A percentile compares a stretch with the other conserved stretches of the same genome.
Conservation (phyloP, 2,888 invertebrate species). For the Sminthurinus aureus region DNA sequence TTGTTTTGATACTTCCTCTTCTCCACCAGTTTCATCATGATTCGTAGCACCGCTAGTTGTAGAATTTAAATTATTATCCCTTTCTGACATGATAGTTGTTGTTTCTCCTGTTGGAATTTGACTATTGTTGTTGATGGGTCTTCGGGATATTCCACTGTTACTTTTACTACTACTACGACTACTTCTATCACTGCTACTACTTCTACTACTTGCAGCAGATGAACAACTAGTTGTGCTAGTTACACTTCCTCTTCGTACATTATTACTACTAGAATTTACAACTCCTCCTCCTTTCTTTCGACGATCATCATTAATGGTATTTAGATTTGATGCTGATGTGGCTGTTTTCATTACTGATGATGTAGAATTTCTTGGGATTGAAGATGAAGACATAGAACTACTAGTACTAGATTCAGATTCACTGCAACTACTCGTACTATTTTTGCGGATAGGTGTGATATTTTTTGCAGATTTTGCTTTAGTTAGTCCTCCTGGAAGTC, state of each 20-base stretch:
- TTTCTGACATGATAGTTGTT: neutral
- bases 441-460: conserved; percentile 52
- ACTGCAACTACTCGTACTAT: conserved; percentile 51
- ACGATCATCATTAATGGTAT: conserved; percentile 21
- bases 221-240: conserved; percentile 53
- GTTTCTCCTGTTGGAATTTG: conserved; percentile 6
- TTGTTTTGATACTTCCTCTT: conserved; percentile 64
- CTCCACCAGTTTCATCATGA: neutral
- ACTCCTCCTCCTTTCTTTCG: conserved; percentile 2
- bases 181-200: conserved; percentile 54
- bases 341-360: conserved; percentile 12
- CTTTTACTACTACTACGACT: conserved; percentile 14
- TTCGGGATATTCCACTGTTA: neutral
- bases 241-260: conserved; percentile 49
- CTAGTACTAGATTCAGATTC: conserved; percentile 54
- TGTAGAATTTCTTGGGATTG: neutral
- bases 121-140: conserved; percentile 21
- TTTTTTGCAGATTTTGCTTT: conserved; percentile 56
- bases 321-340: neutral
- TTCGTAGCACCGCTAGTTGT: neutral
- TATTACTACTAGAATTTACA: conserved; percentile 4
- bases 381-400: conserved; percentile 36
- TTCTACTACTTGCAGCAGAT: conserved; percentile 57
- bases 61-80: conserved; percentile 10
- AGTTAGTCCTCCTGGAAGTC: conserved; percentile 40